A percentile compares a stretch with the other conserved stretches of the same genome.
These are phyloP conservation scores for Mesocricetus auratus DNA, from an alignment of 2,113 vertebrate genomes.

Conservation along the genomic window DNA sequence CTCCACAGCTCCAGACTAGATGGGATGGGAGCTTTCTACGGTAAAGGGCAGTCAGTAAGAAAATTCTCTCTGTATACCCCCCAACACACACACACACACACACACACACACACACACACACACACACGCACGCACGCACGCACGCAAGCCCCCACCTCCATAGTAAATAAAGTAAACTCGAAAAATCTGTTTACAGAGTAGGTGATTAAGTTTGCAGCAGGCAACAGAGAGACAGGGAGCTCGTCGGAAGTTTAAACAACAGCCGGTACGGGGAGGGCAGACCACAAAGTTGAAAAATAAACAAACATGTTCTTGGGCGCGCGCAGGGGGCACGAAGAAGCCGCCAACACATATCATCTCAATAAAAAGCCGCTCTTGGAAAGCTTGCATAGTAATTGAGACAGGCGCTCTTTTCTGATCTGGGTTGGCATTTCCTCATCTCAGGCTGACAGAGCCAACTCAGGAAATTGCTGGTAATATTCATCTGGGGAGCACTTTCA, in stretches of 20 bases:
- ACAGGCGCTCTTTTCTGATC: conserved; percentile 87
- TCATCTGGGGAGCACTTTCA: conserved; percentile 93
- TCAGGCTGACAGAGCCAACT: conserved; percentile 89
- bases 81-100: too few species aligned
- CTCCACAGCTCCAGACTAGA: background rate
- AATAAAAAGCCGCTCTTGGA: conserved; percentile 80
- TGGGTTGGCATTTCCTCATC: conserved; percentile 89
- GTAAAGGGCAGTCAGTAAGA: background rate
- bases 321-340: background rate
- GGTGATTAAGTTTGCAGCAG: conserved; percentile 50
- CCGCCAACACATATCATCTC: conserved; percentile 75
- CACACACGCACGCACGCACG: background rate
- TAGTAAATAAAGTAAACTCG: conserved; percentile 57
- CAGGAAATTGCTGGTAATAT: conserved; percentile 92
- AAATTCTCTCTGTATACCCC: background rate
- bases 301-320: conserved; percentile 50
- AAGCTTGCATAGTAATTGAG: conserved; percentile 87
- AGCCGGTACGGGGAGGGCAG: conserved; percentile 72
- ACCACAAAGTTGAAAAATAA: conserved; percentile 71
- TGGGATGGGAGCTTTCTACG: background rate
- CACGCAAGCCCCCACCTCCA: background rate
- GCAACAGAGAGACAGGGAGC: conserved; percentile 40
- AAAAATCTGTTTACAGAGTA: conserved; percentile 55
- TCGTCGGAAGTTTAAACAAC: conserved; percentile 70
- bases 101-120: background rate